These are phyloP conservation scores for Bolinopsis microptera DNA, from an alignment of 37 sponge, comb jelly and placozoan species.

Conservation along the genomic window DNA sequence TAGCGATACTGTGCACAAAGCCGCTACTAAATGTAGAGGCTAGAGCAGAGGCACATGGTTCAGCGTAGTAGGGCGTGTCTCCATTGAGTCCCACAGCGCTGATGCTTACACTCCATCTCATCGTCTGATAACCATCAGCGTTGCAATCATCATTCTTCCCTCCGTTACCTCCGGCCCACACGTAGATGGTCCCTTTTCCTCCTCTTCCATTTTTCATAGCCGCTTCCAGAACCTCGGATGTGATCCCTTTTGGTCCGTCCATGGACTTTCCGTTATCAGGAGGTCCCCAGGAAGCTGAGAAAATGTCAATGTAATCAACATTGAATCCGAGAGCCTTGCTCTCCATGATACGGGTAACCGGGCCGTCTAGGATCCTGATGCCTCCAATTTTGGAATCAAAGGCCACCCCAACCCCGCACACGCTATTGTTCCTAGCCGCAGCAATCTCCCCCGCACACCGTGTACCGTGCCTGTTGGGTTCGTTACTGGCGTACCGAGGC, in stretches of 20 bases:
- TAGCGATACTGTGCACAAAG: conserved; percentile 28
- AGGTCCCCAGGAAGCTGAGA: conserved; percentile 61
- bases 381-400: conserved; percentile 18
- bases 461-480: conserved; percentile 55
- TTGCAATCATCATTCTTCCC: conserved; percentile 57
- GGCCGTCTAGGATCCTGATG: conserved; percentile 53
- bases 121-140: conserved; percentile 56
- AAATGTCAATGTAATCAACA: conserved; percentile 13
- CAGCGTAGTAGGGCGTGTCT: conserved; percentile 64
- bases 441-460: conserved; percentile 59
- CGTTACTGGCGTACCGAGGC: conserved; percentile 13
- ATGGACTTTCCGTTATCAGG: conserved; percentile 56
- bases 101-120: conserved; percentile 52
- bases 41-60: conserved; percentile 54
- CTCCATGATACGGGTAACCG: conserved; percentile 60
- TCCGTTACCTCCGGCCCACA: conserved; percentile 60
- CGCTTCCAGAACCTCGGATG: not conserved
- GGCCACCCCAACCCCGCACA: conserved; percentile 51
- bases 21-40: conserved; percentile 51
- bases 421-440: not conserved
- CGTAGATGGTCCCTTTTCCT: conserved; percentile 56
- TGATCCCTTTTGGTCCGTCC: conserved; percentile 54
- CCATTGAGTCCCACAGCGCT: conserved; percentile 39
- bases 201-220: conserved; percentile 22
- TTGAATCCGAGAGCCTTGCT: conserved; percentile 64